phyloP scores from a whole-genome alignment of 2,888 invertebrate species.

The Ochropleura leucogaster region DNA sequence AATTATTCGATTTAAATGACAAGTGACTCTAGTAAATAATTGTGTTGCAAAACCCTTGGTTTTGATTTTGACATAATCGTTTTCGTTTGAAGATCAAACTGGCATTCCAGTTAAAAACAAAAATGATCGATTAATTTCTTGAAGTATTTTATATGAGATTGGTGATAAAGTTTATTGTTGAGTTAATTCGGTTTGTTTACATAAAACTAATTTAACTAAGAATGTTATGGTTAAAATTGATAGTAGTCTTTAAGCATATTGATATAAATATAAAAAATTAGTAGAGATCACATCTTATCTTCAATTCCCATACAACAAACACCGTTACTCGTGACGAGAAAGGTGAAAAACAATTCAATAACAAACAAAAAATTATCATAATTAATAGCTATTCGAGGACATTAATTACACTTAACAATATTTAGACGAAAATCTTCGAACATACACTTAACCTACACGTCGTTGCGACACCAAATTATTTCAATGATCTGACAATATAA shows the following conservation, averaged over 20 bases:
- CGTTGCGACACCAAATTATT: slow-evolving; percentile 70
- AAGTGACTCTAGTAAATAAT: background rate
- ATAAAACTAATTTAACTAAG: background rate
- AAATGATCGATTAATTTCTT: background rate
- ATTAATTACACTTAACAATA: slow-evolving; percentile 77
- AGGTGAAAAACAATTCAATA: slow-evolving; percentile 82
- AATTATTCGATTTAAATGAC: background rate
- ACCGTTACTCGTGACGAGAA: slow-evolving; percentile 89
- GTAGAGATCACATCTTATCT: slow-evolving; percentile 40
- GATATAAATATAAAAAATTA: background rate
- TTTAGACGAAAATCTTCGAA: slow-evolving; percentile 72
- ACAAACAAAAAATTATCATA: slow-evolving; percentile 78
- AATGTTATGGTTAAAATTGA: too few relatives aligned
- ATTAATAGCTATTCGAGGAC: slow-evolving; percentile 81
- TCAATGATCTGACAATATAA: slow-evolving; percentile 61
- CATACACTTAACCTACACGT: slow-evolving; percentile 76
- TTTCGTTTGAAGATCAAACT: background rate
- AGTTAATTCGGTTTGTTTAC: background rate
- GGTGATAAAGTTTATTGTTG: background rate
- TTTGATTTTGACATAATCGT: background rate
- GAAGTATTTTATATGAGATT: background rate
- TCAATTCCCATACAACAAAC: slow-evolving; percentile 76
- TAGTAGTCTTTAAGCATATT: background rate
- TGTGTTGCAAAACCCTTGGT: background rate
- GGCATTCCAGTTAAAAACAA: background rate